These are phyloP conservation scores for Phanerotoma sp. DNA, from an alignment of 2,888 invertebrate species.

Conservation along the genomic window DNA sequence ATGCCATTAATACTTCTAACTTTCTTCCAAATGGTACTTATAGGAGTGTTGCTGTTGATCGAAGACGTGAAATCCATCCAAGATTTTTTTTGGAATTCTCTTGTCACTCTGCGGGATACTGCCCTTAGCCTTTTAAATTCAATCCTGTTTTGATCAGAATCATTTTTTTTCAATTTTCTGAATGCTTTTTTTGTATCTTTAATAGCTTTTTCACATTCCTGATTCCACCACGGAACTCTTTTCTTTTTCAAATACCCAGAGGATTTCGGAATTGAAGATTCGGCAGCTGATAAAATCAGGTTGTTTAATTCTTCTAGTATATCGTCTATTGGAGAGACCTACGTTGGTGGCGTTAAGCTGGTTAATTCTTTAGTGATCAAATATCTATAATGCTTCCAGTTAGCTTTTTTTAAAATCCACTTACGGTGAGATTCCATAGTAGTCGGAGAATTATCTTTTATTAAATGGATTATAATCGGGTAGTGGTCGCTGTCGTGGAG, in stretches of 20 bases:
- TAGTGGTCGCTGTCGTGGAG: constrained; percentile 29
- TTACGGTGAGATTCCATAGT: neutral
- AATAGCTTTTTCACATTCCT: no score
- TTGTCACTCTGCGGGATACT: neutral
- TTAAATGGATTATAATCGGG: constrained; percentile 21
- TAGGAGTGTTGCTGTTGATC: no score
- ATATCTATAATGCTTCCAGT: constrained; percentile 18
- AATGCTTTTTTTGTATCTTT: constrained; percentile 4
- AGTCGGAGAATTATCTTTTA: neutral
- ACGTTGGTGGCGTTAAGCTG: neutral
- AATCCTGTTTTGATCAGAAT: neutral
- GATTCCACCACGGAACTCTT: neutral
- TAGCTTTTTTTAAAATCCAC: constrained; percentile 31
- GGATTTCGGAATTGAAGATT: neutral
- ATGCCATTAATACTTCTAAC: neutral
- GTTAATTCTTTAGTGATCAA: no score
- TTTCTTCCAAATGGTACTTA: no score
- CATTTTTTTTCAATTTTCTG: neutral
- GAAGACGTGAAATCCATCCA: no score
- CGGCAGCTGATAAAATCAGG: neutral
- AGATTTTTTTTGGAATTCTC: no score
- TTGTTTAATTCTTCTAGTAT: neutral
- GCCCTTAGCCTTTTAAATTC: neutral
- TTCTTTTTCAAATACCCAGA: neutral
- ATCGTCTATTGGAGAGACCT: no score